phyloP scores from a whole-genome alignment of 2,888 invertebrate species.

The Tachystola acroxantha region DNA sequence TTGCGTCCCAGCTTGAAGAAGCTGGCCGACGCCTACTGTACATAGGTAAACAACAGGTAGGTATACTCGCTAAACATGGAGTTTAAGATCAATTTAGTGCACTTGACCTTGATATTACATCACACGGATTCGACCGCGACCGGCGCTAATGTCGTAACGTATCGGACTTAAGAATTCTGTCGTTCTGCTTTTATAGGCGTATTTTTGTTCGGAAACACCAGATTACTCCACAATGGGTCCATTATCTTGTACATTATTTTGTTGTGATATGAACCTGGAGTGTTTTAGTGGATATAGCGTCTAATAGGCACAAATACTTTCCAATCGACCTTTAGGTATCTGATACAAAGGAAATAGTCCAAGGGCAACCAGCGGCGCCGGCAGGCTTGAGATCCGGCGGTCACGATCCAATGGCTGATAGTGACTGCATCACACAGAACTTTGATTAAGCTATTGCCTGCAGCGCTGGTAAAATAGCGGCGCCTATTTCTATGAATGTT shows the following conservation, averaged over 20 bases:
- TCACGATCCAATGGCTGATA: conserved; percentile 49
- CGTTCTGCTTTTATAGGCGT: too few species aligned
- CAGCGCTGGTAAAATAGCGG: too few species aligned
- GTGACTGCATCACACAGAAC: background rate
- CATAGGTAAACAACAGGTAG: too few species aligned
- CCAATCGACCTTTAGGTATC: conserved; percentile 66
- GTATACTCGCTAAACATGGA: conserved; percentile 23
- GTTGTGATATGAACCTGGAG: conserved; percentile 23
- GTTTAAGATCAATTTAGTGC: conserved; percentile 42
- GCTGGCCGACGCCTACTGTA: too few species aligned
- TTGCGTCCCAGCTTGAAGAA: too few species aligned
- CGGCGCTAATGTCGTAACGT: background rate
- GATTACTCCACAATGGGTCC: conserved; percentile 15
- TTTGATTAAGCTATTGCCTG: too few species aligned
- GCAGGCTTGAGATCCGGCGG: conserved; percentile 67
- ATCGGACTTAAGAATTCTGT: background rate
- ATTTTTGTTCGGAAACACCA: background rate
- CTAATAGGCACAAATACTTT: conserved; percentile 40
- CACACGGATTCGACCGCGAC: conserved; percentile 23
- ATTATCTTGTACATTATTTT: conserved; percentile 24
- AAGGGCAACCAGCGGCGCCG: conserved; percentile 60
- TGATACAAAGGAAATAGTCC: conserved; percentile 62
- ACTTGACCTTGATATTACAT: conserved; percentile 56
- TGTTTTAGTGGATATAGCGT: conserved; percentile 22
- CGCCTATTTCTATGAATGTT: too few species aligned